Base-by-base conservation (phyloP, 37 sponge, comb jelly and placozoan genomes). In the Haliclona indistincta region DNA sequence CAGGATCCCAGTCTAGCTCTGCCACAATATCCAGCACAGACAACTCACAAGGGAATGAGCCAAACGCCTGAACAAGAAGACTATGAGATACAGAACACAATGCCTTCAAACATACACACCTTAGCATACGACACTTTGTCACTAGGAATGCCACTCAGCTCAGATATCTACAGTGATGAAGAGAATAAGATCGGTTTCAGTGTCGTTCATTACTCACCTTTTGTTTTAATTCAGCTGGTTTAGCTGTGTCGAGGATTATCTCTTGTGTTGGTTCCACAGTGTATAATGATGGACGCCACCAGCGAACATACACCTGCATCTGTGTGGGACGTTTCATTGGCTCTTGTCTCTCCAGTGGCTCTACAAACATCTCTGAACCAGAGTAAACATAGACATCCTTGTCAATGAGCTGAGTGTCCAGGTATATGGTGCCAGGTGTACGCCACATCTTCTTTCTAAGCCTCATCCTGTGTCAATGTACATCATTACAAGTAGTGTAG, bases 391-490 rank as follows among this genome's bases (percentile, higher is more conserved):
- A 74, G 35, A 95, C 72, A 63, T 95, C 96, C 34, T 78, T 88
- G 37, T 86, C 88, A 79, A 96, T 77, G 20, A 83, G 64, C 70
- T 85, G 87, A 56, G 78, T 65, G 49, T 96, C 85, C 7, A 90
- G 78, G 64, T 78, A 89, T 0, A 96, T 53, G 2, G 86, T 83
- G 8, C 84, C 84, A 26, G 97, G 85, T 42, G 73, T 84, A 33
- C 82, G 56, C 94, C 91, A 93, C 33, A 73, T 83, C 71, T 93
- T 93, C 78, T 93, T 96, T n/a, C 97, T 77, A 7, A 96, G 61
- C 0, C 96, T 68, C 43, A 92, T 64, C 43, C 96, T 95, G 49
- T 6, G 43, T 8, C 19, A 23, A 39, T 19, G 40, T 26, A 38
- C 45, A n/a, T 22, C 25, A 68, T 35, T 35, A 34, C 40, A 25